phyloP scores from a whole-genome alignment of 2,888 invertebrate species.

The Mesopsocus fuscifrons region DNA sequence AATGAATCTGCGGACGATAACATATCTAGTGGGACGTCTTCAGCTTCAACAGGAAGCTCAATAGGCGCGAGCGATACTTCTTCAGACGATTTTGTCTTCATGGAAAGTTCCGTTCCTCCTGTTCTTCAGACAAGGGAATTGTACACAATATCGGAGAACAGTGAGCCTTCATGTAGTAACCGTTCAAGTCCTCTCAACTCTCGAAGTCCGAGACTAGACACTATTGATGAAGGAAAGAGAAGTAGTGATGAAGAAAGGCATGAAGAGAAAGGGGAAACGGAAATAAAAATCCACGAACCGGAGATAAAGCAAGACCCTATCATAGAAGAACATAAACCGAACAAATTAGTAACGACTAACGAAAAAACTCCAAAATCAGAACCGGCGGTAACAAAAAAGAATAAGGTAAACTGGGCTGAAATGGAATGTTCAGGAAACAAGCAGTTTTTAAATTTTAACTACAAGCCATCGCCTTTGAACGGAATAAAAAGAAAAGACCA shows the following conservation, averaged over 20 bases:
- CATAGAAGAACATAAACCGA: background rate
- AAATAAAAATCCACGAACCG: too few species aligned
- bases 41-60: background rate
- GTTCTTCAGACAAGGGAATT: background rate
- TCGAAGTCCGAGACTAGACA: background rate
- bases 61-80: background rate
- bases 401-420: conserved; percentile 5
- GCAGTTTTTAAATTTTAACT: conserved; percentile 5
- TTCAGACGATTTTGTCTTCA: conserved; percentile 3
- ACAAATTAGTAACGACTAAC: background rate
- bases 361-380: conserved; percentile 1
- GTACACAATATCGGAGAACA: conserved; percentile 8
- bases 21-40: background rate
- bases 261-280: too few species aligned
- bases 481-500: background rate
- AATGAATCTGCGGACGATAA: background rate
- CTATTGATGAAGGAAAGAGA: background rate
- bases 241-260: too few species aligned
- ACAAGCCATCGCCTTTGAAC: background rate
- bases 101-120: background rate
- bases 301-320: too few species aligned
- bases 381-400: background rate
- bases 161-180: background rate
- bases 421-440: background rate
- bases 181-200: background rate